A percentile compares a stretch with the other conserved stretches of the same genome.
These are phyloP conservation scores for Cremastinae sp. DNA, from an alignment of 2,888 invertebrate genomes.

Conservation along the genomic window DNA sequence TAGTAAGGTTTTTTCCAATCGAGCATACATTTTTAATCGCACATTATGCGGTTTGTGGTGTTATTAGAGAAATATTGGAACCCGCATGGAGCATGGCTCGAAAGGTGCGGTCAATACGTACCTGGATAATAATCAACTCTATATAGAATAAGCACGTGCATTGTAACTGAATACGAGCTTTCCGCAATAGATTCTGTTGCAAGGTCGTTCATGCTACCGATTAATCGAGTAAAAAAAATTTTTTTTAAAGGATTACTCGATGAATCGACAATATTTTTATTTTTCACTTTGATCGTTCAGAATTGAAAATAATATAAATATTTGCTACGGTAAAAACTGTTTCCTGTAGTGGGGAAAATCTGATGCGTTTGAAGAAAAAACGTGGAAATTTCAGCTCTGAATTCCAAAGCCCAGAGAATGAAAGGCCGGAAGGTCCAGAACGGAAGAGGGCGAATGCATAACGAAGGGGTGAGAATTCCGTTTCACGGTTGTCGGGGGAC, in stretches of 20 bases:
- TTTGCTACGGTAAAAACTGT: too few species aligned
- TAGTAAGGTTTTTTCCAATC: constrained; percentile 1
- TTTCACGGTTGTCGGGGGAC: constrained; percentile 16
- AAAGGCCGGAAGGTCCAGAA: constrained; percentile 47
- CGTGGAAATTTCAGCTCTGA: too few species aligned
- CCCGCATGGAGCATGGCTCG: constrained; percentile 23
- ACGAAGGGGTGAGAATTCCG: not conserved
- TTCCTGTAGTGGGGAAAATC: too few species aligned
- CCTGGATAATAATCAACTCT: constrained; percentile 52
- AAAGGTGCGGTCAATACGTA: constrained; percentile 56
- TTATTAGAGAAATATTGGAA: constrained; percentile 26
- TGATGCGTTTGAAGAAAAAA: too few species aligned
- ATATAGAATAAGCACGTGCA: constrained; percentile 16
- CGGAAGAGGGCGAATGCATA: constrained; percentile 20
- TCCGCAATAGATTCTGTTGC: constrained; percentile 48
- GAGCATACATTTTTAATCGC: constrained; percentile 1
- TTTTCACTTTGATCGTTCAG: too few species aligned
- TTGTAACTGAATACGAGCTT: constrained; percentile 23
- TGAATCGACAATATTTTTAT: not conserved
- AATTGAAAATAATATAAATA: too few species aligned
- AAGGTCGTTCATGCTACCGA: constrained; percentile 62
- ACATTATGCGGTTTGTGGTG: constrained; percentile 1
- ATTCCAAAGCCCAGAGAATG: constrained; percentile 2
- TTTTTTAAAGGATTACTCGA: not conserved
- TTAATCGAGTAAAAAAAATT: constrained; percentile 36